Base-by-base conservation (phyloP, 2,888 invertebrate genomes). In the Sinodicranocentrus sp. region DNA sequence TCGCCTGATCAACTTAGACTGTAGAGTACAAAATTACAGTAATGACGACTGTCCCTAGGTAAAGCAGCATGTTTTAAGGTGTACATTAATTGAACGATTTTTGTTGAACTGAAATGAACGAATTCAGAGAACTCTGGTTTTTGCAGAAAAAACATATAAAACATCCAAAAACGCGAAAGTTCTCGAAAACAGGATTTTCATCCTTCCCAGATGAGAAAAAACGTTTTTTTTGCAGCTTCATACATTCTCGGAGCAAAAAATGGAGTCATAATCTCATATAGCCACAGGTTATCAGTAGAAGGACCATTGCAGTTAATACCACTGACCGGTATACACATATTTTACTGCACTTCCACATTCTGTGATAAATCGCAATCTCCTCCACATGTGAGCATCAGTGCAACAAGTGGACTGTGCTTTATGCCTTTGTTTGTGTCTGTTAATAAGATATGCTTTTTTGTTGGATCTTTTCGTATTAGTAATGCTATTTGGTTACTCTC, bases 381-480 rank as follows among this genome's bases (percentile, higher is more conserved):
- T 33, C 3, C 33, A 33, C 33, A 33, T 10, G 33, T 3, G 33
- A 3, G 48, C 48, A 48, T 48, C 15, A 59, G 15, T 28, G 6
- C 6, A 61, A 28, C 61, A 61, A 26, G 61, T 61, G 61, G 61
- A 59, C 33, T 59, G 43, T 39, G 43, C 19, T 59, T 63, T 63
- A 63, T 63, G 48, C 44, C 44, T n/a, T 23, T 59, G 59, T 72
- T 59, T 33, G 59, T 48, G 61, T 25, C 33, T n/a, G n/a, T 61
- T 13, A n/a, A 13, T 15, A 25, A 61, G 63, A 63, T 63, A 1
- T 2, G 48, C 10, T 67, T 76, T 76, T 76, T 67, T 67, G 23
- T 52, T 54, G 54, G 76, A 75, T 75, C 59, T 44, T 19, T 78
- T 23, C 39, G 19, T 76, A 67, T 65, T 76, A 67, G 67, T 67